Conservation (phyloP, 2,888 invertebrate genomes). For the Tricholauxania praeusta region DNA sequence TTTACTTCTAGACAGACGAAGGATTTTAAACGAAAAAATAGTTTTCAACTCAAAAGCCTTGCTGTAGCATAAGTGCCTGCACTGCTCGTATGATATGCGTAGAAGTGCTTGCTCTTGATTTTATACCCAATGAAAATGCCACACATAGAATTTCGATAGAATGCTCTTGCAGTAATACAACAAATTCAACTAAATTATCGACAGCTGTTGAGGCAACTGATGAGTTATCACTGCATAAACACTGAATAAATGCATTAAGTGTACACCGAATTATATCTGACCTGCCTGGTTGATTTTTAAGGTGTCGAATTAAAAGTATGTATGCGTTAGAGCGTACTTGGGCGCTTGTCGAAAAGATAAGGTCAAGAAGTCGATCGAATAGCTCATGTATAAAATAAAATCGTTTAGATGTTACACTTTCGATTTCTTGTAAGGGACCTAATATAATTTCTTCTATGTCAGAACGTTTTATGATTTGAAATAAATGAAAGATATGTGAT, state of each 20-base stretch:
- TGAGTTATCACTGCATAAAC: slow-evolving; percentile 83
- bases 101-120: slow-evolving; percentile 81
- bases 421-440: slow-evolving; percentile 79
- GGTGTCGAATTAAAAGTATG: slow-evolving; percentile 77
- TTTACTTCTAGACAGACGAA: too few species aligned
- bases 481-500: slow-evolving; percentile 62
- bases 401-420: slow-evolving; percentile 77
- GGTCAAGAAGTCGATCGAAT: slow-evolving; percentile 74
- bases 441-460: slow-evolving; percentile 71
- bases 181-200: slow-evolving; percentile 85
- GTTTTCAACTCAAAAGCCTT: slow-evolving; percentile 74
- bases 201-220: slow-evolving; percentile 84
- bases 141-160: slow-evolving; percentile 82
- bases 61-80: slow-evolving; percentile 83
- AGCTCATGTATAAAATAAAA: slow-evolving; percentile 77
- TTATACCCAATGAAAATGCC: slow-evolving; percentile 86
- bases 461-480: slow-evolving; percentile 64
- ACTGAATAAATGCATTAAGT: slow-evolving; percentile 82
- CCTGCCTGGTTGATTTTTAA: slow-evolving; percentile 76
- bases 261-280: slow-evolving; percentile 73
- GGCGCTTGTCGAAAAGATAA: slow-evolving; percentile 74
- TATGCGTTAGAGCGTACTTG: slow-evolving; percentile 79
- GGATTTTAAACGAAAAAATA: too few species aligned
- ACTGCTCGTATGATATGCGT: slow-evolving; percentile 84
- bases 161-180: slow-evolving; percentile 87